A percentile compares a stretch with the other conserved stretches of the same genome.
Evolutionary conservation across 2,113 vertebrate genomes (phyloP).

Genomic region (Calyptomena viridis): DNA sequence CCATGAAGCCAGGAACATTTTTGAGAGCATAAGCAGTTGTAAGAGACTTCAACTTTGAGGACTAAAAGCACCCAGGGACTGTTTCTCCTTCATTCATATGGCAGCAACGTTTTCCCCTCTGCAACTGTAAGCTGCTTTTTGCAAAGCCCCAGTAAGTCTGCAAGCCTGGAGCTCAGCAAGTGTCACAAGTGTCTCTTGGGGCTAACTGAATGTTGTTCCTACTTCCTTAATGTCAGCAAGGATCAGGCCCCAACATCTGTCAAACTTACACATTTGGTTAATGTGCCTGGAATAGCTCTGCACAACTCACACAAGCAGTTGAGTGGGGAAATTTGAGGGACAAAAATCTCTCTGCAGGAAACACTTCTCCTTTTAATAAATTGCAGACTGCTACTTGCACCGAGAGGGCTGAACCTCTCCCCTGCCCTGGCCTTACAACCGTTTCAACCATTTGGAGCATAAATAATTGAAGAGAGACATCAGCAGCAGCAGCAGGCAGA

Average conservation of each 20-base stretch:
- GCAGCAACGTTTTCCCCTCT: background rate
- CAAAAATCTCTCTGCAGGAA: background rate
- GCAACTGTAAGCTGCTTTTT: background rate
- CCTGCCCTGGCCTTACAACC: background rate
- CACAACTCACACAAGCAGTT: background rate
- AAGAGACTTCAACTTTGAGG: background rate
- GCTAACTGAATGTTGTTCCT: background rate
- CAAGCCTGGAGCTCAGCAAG: background rate
- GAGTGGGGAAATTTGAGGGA: background rate
- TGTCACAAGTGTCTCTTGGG: background rate
- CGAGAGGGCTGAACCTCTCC: background rate
- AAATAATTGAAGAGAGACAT: slow-evolving; percentile 34
- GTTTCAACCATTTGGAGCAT: slow-evolving; percentile 24
- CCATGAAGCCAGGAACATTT: background rate
- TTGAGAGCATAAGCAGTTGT: background rate
- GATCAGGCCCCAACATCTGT: background rate
- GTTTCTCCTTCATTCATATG: background rate
- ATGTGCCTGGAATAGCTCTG: background rate
- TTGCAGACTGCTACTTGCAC: background rate
- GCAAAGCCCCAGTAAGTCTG: background rate
- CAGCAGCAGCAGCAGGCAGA: background rate
- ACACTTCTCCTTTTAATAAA: background rate
- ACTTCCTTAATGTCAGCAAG: background rate
- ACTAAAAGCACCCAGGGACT: background rate
- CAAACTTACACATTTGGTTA: background rate